A percentile compares a stretch with the other conserved stretches of the same genome.
These are phyloP conservation scores for Centrocercus urophasianus DNA, from an alignment of 2,113 vertebrate species.

Conservation along the genomic window DNA sequence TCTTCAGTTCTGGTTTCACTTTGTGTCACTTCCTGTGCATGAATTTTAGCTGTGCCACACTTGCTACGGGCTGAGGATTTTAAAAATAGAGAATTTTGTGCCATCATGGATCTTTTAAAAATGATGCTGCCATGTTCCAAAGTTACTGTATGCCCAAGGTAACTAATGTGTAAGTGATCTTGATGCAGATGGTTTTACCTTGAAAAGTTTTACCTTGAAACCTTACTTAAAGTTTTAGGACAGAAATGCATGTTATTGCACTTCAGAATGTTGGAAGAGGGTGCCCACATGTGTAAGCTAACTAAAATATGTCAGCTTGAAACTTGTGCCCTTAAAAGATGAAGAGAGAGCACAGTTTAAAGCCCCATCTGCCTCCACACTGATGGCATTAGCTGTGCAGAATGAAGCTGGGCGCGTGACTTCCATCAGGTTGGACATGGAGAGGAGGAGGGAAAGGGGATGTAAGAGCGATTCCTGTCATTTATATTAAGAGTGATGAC, in stretches of 20 bases:
- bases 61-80: not conserved
- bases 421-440: not conserved
- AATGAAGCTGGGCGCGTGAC: not conserved
- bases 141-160: not conserved
- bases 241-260: not conserved
- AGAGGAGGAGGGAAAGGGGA: not conserved
- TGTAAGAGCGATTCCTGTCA: not conserved
- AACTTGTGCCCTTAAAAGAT: not conserved
- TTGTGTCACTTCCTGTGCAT: not conserved
- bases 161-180: not conserved
- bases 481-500: not conserved
- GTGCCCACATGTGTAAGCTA: fast-evolving
- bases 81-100: not conserved
- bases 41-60: not conserved
- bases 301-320: not conserved
- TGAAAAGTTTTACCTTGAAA: too few relatives aligned
- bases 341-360: not conserved
- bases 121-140: fast-evolving
- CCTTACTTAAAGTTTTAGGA: not conserved
- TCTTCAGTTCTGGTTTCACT: not conserved
- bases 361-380: not conserved
- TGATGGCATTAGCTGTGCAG: not conserved
- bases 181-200: not conserved
- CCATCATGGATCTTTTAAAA: not conserved
- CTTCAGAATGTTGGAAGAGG: not conserved